Base-by-base conservation (phyloP, 1,140 invertebrate species). In the Zaprionus kolodkinae region DNA sequence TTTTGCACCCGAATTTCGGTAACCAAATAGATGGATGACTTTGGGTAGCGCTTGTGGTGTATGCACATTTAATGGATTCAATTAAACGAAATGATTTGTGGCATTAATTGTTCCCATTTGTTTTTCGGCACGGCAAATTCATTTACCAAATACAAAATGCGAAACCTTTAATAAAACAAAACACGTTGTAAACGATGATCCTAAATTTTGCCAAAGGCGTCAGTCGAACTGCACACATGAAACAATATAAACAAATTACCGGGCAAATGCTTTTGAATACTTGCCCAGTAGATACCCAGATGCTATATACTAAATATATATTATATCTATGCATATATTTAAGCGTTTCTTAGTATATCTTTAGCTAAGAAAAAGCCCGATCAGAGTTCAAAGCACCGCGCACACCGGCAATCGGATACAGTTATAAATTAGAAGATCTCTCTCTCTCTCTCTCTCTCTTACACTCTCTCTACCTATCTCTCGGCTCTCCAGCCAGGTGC, bases 241-340 rank as follows among this genome's bases (percentile, higher is more conserved):
- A 73, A 87, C 83, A 86, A 86, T 82, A 68, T 57, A 87, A 45
- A 87, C 82, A 87, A 85, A 85, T 85, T 81, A 67, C 71, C 9
- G 17, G 40, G 40, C 79, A 59, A 60, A 17, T 64, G 68, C 76
- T 59, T 66, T 86, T 82, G 75, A 68, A 75, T 75, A 64, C 48
- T 45, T 45, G 40, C 6, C 40, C 40, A 45, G 40, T 13, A n/a
- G 65, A 57, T 48, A 30, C 21, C 11, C 25, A 61, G 17, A 21
- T 10, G 15, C 40, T 33, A 27, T 15, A 35, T 43, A 62, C 15
- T 25, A 35, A 38, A 56, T 21, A 45, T 48, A n/a, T 62, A 45
- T 10, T 67, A 38, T 59, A 35, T 1, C 17, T 13, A 25, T 36
- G 43, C 15, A 57, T 36, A 43, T 25, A 57, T 45, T 1, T 59